Evolutionary conservation across 2,797 vertebrate species (phyloP), one percentile per base, ranked within the genome.

Genomic region (Crenuchus spilurus): DNA sequence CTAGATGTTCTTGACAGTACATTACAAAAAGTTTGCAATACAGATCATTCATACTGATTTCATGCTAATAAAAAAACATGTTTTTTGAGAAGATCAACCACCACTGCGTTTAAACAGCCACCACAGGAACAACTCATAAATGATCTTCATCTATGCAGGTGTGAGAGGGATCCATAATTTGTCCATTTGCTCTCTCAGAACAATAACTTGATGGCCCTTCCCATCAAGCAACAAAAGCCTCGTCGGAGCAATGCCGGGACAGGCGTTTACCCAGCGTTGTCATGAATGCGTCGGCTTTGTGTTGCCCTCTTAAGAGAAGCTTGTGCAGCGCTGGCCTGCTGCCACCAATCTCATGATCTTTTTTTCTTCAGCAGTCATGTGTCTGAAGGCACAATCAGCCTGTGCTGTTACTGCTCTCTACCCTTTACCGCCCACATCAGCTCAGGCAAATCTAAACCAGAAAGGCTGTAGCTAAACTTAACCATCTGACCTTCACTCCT

Each of bases 241-340:
- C 80, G 39, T 77, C 74, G 82, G 72, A 81, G 82, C 73, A 66
- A 77, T 65, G 84, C 68, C 77, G 65, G 14, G 11, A 58, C 28
- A 22, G 61, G 44, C 41, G 49, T 52, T 26, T 11, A 13, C 4
- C 3, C 9, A 9, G 39, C 11, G 46, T 20, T 28, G 16, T 10
- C 2, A 20, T 87, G 87, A 91, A 91, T 87, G 83, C 78, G 20
- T 58, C 31, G 30, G 69, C 86, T 88, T 92, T 92, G 90, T 91
- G 63, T 82, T 39, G 78, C 75, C 72, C 24, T 83, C 73, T 62
- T 82, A 74, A 85, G 81, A 84, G 83, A 76, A 80, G 76, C 84
- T 35, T 84, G 83, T 84, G 81, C 87, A 87, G 78, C 77, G 79
- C 16, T 76, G 82, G 70, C 84, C 39, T 82, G 70, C 67, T 83